A percentile compares a stretch with the other conserved stretches of the same genome.
Evolutionary conservation across 2,888 invertebrate species (phyloP).

Genomic region (Agrochola circellaris): DNA sequence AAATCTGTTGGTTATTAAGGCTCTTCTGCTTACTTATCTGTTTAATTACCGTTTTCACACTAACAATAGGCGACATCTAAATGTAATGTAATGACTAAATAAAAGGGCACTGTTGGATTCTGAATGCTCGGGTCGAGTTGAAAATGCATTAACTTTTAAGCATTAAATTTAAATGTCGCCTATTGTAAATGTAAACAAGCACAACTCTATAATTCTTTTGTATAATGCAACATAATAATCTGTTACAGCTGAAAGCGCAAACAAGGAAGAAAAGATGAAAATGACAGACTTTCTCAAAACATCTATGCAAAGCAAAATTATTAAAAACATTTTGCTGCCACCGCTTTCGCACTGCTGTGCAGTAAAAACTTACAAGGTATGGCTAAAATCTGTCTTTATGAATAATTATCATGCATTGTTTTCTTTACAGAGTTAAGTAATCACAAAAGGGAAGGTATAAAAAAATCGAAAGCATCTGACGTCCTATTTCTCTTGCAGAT

Average conservation of each 20-base stretch:
- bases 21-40: background rate
- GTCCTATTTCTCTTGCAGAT: conserved; percentile 85
- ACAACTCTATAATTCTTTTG: too few species aligned
- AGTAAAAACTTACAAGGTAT: conserved; percentile 76
- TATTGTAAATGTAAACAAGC: too few species aligned
- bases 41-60: too few species aligned
- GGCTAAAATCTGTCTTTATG: background rate
- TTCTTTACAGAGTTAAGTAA: background rate
- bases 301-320: conserved; percentile 84
- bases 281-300: conserved; percentile 82
- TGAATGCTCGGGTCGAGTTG: background rate
- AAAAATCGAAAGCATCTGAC: background rate
- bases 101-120: background rate
- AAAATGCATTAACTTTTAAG: background rate
- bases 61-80: too few species aligned
- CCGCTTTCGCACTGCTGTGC: conserved; percentile 70
- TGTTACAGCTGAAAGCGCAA: conserved; percentile 71
- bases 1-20: background rate
- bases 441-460: background rate
- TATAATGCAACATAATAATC: background rate
- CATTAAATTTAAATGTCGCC: too few species aligned
- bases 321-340: conserved; percentile 75
- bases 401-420: background rate
- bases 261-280: conserved; percentile 70
- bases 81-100: too few species aligned